Evolutionary conservation across 1,140 invertebrate species (phyloP), one percentile per base, ranked within the genome.

Genomic region (Globodera rostochiensis): DNA sequence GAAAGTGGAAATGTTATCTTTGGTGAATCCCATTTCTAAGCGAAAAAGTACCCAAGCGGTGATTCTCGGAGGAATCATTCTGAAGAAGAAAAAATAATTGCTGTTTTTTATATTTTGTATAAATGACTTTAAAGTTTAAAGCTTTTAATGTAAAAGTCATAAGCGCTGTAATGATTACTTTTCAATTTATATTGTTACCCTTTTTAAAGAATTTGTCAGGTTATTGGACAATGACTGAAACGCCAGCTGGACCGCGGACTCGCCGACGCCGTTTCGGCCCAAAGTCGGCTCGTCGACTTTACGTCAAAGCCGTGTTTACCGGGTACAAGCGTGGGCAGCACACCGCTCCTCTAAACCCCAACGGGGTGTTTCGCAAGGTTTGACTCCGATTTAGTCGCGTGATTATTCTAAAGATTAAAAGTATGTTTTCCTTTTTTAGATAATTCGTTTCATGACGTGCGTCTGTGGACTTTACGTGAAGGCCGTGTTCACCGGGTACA

Each of bases 401-500:
- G n/a, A n/a, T n/a, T n/a, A n/a, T n/a, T n/a, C n/a, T n/a, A n/a
- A n/a, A n/a, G n/a, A n/a, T n/a, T n/a, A n/a, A n/a, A n/a, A n/a
- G n/a, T n/a, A n/a, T n/a, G n/a, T n/a, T n/a, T n/a, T n/a, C n/a
- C n/a, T n/a, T n/a, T n/a, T n/a, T n/a, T n/a, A n/a, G n/a, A n/a
- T n/a, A n/a, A n/a, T n/a, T n/a, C n/a, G n/a, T n/a, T n/a, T n/a
- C n/a, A n/a, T n/a, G n/a, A n/a, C n/a, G n/a, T n/a, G n/a, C n/a
- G n/a, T n/a, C n/a, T n/a, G n/a, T n/a, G n/a, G 86, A 25, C 77
- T 85, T n/a, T 87, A 85, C 50, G 83, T 85, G 8, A 84, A 84
- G 91, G 96, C 95, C 50, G 94, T 98, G 36, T 99, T 99, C 91
- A 96, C 96, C 86, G 97, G 97, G 76, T 99, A 96, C 92, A 97